phyloP scores from a whole-genome alignment of 2,113 vertebrate species.

The Carlito syrichta region DNA sequence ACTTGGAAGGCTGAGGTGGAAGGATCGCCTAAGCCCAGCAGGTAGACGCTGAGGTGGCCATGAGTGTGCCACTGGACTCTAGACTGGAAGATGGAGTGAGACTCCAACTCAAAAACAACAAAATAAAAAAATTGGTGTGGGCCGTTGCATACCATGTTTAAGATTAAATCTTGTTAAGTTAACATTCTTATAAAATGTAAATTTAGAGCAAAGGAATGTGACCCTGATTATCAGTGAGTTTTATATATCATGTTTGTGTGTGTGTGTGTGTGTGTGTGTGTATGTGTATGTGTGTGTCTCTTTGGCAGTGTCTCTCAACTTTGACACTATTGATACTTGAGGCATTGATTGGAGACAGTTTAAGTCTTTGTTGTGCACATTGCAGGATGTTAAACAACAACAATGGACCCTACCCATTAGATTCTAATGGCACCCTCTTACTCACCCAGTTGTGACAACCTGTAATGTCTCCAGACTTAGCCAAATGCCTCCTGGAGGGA shows the following conservation, averaged over 20 bases:
- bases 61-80: no score
- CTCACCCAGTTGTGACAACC: neutral
- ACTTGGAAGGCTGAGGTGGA: no score
- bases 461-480: neutral
- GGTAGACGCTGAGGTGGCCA: no score
- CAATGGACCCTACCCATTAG: neutral
- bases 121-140: no score
- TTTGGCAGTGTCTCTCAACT: neutral
- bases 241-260: neutral
- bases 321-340: neutral
- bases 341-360: neutral
- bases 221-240: neutral
- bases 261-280: neutral
- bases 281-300: no score
- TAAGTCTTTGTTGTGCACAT: neutral
- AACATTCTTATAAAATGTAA: neutral
- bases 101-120: no score
- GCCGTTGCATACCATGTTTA: neutral
- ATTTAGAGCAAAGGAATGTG: neutral
- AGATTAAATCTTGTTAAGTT: neutral
- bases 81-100: no score
- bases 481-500: neutral
- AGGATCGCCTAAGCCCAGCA: no score
- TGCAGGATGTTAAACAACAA: neutral
- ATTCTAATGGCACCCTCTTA: fast-evolving